Evolutionary conservation across 1,140 invertebrate genomes (phyloP).

Genomic region (Batillaria attramentaria): DNA sequence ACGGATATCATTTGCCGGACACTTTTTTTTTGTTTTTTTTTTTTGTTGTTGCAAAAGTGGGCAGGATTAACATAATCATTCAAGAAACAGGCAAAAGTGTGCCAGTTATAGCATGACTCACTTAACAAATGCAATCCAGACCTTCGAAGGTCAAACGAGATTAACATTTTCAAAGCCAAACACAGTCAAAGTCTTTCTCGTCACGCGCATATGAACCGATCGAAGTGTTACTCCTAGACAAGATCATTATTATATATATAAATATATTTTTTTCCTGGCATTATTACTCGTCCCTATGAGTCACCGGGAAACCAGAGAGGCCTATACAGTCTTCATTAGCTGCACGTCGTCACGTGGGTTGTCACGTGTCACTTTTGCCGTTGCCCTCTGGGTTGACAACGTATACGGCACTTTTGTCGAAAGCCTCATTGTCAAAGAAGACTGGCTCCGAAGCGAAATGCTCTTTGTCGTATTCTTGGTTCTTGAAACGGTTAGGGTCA

Average conservation of each 20-base stretch:
- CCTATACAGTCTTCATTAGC: too few relatives aligned
- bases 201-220: background rate
- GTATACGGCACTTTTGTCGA: slow-evolving; percentile 1
- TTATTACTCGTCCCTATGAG: background rate
- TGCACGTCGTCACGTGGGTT: too few relatives aligned
- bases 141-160: too few relatives aligned
- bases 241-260: background rate
- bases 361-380: background rate
- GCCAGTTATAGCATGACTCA: too few relatives aligned
- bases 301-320: too few relatives aligned
- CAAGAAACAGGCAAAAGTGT: too few relatives aligned
- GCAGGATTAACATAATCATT: background rate
- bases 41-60: background rate
- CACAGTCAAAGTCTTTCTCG: background rate
- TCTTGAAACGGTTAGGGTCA: slow-evolving; percentile 21
- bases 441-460: slow-evolving; percentile 29
- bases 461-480: slow-evolving; percentile 24
- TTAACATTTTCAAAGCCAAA: too few relatives aligned
- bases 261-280: background rate
- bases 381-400: background rate
- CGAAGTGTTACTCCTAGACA: too few relatives aligned
- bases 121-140: too few relatives aligned
- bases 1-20: background rate
- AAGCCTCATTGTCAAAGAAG: slow-evolving; percentile 30
- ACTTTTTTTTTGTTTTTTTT: background rate